These are phyloP conservation scores for Yponomeuta evonymella DNA, from an alignment of 2,888 invertebrate genomes.

Conservation along the genomic window DNA sequence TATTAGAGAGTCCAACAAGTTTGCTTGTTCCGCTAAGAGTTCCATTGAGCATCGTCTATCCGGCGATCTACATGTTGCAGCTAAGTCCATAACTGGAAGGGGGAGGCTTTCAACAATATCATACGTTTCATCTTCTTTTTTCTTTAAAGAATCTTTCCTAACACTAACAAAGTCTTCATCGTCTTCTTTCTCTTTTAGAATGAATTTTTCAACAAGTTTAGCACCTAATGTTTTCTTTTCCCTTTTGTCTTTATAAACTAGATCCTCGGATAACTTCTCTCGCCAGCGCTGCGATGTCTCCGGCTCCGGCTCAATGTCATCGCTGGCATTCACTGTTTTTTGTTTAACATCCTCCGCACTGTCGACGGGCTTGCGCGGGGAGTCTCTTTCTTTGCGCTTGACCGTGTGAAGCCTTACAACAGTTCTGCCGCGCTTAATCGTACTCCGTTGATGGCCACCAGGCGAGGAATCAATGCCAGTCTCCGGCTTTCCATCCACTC, in stretches of 20 bases:
- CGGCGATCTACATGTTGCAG: conserved; percentile 38
- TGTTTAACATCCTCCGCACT: conserved; percentile 23
- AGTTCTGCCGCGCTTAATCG: conserved; percentile 83
- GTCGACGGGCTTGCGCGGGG: conserved; percentile 53
- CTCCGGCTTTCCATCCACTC: conserved; percentile 63
- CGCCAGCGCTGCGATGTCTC: conserved; percentile 67
- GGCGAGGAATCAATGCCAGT: conserved; percentile 62
- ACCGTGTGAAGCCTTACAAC: conserved; percentile 85
- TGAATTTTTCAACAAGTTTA: conserved; percentile 84
- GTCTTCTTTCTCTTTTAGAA: conserved; percentile 77
- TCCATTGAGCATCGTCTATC: conserved; percentile 76
- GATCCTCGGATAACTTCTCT: conserved; percentile 78
- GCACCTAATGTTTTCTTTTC: conserved; percentile 83
- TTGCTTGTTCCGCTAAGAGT: conserved; percentile 74
- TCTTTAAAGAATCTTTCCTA: conserved; percentile 19
- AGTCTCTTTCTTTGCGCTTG: conserved; percentile 66
- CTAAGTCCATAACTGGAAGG: conserved; percentile 23
- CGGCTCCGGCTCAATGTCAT: conserved; percentile 20
- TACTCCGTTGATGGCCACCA: conserved; percentile 58
- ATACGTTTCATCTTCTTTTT: conserved; percentile 9
- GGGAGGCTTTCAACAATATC: conserved; percentile 24
- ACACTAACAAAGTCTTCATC: conserved; percentile 30
- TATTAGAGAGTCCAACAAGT: conserved; percentile 69
- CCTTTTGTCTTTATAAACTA: conserved; percentile 64
- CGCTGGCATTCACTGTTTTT: conserved; percentile 16